Evolutionary conservation across 2,888 invertebrate species (phyloP).

Genomic region (Electrophaes corylata): DNA sequence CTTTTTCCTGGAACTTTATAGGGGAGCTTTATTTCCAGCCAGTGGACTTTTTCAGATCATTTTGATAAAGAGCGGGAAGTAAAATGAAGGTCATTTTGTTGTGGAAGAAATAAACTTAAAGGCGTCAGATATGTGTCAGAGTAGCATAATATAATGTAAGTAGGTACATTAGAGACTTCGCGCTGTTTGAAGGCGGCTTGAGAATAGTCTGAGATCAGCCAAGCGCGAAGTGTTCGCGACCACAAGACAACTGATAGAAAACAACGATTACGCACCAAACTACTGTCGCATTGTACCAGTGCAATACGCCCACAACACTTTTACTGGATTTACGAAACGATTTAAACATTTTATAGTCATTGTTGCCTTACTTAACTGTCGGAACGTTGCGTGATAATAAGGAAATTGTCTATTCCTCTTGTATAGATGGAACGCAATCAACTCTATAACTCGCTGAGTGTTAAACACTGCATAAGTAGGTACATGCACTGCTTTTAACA

Average conservation of each 20-base stretch:
- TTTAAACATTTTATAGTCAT: slow-evolving; percentile 63
- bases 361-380: slow-evolving; percentile 57
- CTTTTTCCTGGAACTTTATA: too few species aligned
- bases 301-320: slow-evolving; percentile 72
- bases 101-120: too few species aligned
- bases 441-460: neutral
- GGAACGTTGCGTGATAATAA: slow-evolving; percentile 62
- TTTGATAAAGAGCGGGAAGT: too few species aligned
- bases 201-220: slow-evolving; percentile 54
- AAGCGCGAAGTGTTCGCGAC: slow-evolving; percentile 75
- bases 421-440: slow-evolving; percentile 45
- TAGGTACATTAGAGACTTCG: too few species aligned
- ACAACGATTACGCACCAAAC: slow-evolving; percentile 74
- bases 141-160: too few species aligned
- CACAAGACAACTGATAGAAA: slow-evolving; percentile 82
- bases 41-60: too few species aligned
- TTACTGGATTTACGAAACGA: slow-evolving; percentile 79
- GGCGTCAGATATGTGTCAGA: too few species aligned
- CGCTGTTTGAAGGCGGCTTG: neutral
- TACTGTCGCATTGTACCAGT: slow-evolving; percentile 73
- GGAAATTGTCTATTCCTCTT: slow-evolving; percentile 14
- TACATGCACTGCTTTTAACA: neutral
- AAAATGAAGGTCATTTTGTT: too few species aligned
- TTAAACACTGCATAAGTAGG: neutral
- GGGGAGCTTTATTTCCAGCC: too few species aligned